Percentiles rank a stretch among this genome's conserved stretches.
Conservation (phyloP, 2,797 vertebrate species). For the Catamblyrhynchus diadema region DNA sequence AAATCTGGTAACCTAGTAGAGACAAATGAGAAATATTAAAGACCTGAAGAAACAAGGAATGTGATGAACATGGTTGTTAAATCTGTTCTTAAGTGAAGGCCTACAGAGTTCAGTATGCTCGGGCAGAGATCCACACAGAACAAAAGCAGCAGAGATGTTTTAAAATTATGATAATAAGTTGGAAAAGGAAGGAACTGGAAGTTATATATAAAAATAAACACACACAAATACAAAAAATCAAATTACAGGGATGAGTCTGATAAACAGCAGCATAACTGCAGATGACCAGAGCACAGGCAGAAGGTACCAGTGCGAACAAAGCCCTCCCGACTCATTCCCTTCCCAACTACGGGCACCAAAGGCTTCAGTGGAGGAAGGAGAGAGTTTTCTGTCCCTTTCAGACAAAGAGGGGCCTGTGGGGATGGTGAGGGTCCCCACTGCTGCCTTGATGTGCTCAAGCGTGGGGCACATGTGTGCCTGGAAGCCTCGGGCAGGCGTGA, state of each 20-base stretch:
- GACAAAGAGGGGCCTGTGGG: neutral
- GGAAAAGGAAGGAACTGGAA: conserved; percentile 40
- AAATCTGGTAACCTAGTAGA: neutral
- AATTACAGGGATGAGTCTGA: conserved; percentile 32
- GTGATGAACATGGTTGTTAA: conserved; percentile 1
- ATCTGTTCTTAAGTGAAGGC: neutral
- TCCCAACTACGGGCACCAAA: neutral
- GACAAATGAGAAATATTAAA: conserved; percentile 32
- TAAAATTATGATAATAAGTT: conserved; percentile 9
- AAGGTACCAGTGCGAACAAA: conserved; percentile 59
- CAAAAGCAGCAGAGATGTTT: conserved; percentile 23
- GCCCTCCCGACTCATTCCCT: conserved; percentile 30
- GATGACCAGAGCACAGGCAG: conserved; percentile 47
- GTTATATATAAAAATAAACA: conserved; percentile 42
- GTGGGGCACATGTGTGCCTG: neutral
- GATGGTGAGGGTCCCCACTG: rapidly evolving
- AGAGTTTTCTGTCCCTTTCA: neutral
- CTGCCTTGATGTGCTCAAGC: neutral
- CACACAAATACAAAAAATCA: neutral
- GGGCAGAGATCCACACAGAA: conserved; percentile 15
- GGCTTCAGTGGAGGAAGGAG: neutral
- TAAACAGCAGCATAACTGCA: conserved; percentile 61
- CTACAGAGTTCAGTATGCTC: neutral
- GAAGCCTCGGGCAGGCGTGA: neutral
- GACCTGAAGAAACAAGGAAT: neutral